Evolutionary conservation across 2,797 vertebrate genomes (phyloP).

Genomic region (Arrhamphus sclerolepis): DNA sequence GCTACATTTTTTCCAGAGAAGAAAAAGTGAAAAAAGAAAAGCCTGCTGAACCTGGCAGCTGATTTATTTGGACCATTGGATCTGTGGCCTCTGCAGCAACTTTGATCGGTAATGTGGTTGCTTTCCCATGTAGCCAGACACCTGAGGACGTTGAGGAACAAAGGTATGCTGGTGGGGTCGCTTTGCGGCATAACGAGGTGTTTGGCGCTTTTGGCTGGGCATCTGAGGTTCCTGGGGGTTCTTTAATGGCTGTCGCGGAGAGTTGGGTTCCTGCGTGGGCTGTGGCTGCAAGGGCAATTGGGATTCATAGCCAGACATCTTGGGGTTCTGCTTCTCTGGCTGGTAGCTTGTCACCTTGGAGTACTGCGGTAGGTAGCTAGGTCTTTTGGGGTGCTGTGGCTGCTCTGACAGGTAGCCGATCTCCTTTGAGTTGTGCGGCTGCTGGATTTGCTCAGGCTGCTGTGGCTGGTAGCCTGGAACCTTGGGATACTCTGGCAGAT

Average conservation of each 20-base stretch:
- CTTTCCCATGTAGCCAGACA: not conserved
- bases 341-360: not conserved
- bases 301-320: not conserved
- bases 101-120: not conserved
- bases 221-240: not conserved
- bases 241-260: not conserved
- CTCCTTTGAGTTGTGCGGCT: not conserved
- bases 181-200: not conserved
- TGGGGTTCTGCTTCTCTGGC: not conserved
- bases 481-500: not conserved
- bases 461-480: not conserved
- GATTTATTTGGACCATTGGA: not conserved
- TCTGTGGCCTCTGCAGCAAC: not conserved
- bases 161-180: not conserved
- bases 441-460: too few relatives aligned
- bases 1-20: not conserved
- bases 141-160: not conserved
- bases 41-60: not conserved
- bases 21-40: not conserved
- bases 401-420: not conserved
- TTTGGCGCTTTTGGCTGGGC: not conserved
- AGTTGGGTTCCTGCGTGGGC: not conserved
- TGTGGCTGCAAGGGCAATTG: not conserved
- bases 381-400: not conserved
- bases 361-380: not conserved